phyloP scores from a whole-genome alignment of 2,888 invertebrate genomes.

The Harmothoe impar region DNA sequence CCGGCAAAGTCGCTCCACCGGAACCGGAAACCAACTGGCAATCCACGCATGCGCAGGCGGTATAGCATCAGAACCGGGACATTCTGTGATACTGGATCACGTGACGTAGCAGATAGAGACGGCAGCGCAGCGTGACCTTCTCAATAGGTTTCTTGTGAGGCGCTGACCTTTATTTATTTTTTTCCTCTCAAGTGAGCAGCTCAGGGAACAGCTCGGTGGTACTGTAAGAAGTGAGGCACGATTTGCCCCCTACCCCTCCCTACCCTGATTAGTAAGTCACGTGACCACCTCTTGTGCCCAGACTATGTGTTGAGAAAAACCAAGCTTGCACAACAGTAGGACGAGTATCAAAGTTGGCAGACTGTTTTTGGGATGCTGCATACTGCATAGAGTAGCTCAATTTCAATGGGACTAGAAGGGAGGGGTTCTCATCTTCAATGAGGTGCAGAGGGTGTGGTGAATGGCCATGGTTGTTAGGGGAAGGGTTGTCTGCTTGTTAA shows the following conservation, averaged over 20 bases:
- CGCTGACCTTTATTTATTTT: background rate
- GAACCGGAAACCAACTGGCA: too few relatives aligned
- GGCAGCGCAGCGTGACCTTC: too few relatives aligned
- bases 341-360: constrained; percentile 26
- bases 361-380: background rate
- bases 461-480: too few relatives aligned
- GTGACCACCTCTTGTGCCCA: background rate
- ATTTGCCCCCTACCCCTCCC: background rate
- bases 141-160: background rate
- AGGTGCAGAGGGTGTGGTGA: too few relatives aligned
- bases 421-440: too few relatives aligned
- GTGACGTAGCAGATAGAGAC: background rate
- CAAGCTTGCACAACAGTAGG: background rate
- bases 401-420: too few relatives aligned
- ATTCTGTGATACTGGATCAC: background rate
- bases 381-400: too few relatives aligned
- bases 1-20: too few relatives aligned
- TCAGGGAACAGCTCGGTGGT: too few relatives aligned
- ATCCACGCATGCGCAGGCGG: background rate
- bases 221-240: background rate
- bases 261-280: background rate
- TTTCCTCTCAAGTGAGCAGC: background rate
- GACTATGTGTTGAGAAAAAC: background rate
- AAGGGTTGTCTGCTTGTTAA: too few relatives aligned
- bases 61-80: background rate